These are phyloP conservation scores for Lysandra bellargus DNA, from an alignment of 2,888 invertebrate species.

Conservation along the genomic window DNA sequence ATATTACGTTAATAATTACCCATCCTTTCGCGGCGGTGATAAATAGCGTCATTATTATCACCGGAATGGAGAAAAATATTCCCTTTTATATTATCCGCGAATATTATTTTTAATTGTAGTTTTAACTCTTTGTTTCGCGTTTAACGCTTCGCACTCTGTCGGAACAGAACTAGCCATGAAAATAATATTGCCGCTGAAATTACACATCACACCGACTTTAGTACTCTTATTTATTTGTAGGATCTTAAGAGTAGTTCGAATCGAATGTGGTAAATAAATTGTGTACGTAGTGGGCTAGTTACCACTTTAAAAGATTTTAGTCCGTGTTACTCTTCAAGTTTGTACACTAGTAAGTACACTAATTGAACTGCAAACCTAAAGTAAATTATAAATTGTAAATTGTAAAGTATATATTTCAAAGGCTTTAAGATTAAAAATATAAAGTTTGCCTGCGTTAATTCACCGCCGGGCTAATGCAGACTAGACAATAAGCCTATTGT, in stretches of 20 bases:
- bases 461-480: neutral
- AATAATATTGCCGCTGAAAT: slow-evolving; percentile 13
- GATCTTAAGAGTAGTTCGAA: neutral
- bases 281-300: neutral
- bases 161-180: slow-evolving; percentile 26
- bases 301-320: neutral
- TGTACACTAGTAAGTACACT: neutral
- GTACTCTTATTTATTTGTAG: slow-evolving; percentile 1
- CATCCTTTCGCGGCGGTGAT: slow-evolving; percentile 74
- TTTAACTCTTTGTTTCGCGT: slow-evolving; percentile 31
- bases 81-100: slow-evolving; percentile 57
- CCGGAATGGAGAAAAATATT: slow-evolving; percentile 71
- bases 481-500: slow-evolving; percentile 4
- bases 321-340: neutral
- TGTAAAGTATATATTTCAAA: neutral
- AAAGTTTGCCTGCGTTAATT: neutral
- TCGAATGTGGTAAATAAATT: slow-evolving; percentile 12
- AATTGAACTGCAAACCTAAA: neutral
- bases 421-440: neutral
- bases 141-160: neutral
- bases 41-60: slow-evolving; percentile 78
- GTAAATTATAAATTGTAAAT: neutral
- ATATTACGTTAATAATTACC: slow-evolving; percentile 77
- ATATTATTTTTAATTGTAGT: slow-evolving; percentile 31
- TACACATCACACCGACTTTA: neutral